Conservation (phyloP, 2,797 vertebrate species). For the Eleutherodactylus coqui region DNA sequence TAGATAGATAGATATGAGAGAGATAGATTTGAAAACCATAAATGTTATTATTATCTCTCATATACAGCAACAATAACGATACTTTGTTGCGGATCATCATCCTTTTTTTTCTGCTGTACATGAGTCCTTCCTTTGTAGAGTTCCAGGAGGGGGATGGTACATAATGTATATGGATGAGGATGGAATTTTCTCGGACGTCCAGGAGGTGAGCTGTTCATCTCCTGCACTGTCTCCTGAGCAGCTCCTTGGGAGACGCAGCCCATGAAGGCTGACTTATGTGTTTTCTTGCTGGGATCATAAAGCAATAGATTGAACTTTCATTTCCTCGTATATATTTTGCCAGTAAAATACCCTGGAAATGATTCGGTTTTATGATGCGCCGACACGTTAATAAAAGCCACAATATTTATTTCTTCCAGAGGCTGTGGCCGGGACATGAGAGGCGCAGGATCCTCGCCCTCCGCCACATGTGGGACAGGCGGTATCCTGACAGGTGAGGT, state of each 20-base stretch:
- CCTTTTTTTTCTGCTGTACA: neutral
- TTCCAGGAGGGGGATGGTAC: neutral
- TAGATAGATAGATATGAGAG: too few relatives aligned
- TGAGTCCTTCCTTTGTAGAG: neutral
- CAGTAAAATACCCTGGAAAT: constrained; percentile 50
- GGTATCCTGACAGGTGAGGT: neutral
- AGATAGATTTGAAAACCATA: neutral
- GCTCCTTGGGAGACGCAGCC: constrained; percentile 40
- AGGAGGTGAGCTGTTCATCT: neutral
- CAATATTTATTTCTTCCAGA: constrained; percentile 40
- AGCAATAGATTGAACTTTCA: constrained; percentile 67
- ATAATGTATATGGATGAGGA: neutral
- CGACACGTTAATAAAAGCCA: constrained; percentile 43
- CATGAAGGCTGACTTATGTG: constrained; percentile 67
- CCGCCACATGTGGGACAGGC: neutral
- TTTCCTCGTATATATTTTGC: constrained; percentile 65
- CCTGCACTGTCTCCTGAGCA: neutral
- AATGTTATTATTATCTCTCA: neutral
- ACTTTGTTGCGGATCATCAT: neutral
- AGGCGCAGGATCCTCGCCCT: neutral
- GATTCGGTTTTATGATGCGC: constrained; percentile 39
- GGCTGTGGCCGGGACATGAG: neutral
- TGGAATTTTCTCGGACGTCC: neutral
- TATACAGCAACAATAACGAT: too few relatives aligned
- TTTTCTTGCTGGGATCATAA: constrained; percentile 64